These are phyloP conservation scores for Eptesicus fuscus DNA, from an alignment of 2,113 vertebrate species.

Conservation along the genomic window DNA sequence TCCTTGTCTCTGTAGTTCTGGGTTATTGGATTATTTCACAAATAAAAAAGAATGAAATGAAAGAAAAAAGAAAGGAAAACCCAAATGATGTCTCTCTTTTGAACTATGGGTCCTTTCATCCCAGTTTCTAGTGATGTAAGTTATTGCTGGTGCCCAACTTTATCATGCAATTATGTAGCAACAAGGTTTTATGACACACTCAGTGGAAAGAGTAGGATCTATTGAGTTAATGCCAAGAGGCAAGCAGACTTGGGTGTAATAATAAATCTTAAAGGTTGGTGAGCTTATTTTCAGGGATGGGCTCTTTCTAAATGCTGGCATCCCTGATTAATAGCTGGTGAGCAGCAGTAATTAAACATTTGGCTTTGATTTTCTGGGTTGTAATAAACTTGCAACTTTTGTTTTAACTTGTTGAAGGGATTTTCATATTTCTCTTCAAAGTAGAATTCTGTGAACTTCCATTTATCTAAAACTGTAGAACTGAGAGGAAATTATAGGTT, in stretches of 20 bases:
- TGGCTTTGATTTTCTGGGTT: neutral
- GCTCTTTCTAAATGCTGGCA: neutral
- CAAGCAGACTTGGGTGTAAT: neutral
- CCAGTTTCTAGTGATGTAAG: neutral
- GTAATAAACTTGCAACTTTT: constrained; percentile 23
- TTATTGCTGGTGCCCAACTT: neutral
- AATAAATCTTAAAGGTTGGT: constrained; percentile 5
- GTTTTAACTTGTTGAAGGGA: neutral
- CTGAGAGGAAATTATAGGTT: neutral
- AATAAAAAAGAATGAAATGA: neutral
- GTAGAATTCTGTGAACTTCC: neutral
- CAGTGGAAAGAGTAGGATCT: neutral
- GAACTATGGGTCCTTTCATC: neutral
- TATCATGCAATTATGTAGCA: neutral
- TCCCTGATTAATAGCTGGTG: constrained; percentile 22
- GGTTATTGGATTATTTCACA: neutral
- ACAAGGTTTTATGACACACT: neutral
- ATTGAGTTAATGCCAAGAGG: constrained; percentile 12
- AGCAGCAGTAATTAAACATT: constrained; percentile 51
- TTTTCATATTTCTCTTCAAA: constrained; percentile 42
- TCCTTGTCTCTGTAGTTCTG: neutral
- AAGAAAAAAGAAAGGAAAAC: neutral
- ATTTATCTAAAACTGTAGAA: constrained; percentile 20
- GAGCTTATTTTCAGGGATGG: constrained; percentile 32
- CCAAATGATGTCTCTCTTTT: neutral